Evolutionary conservation across 2,797 vertebrate genomes (phyloP), one percentile per base, ranked within the genome.

Genomic region (Catharus ustulatus): DNA sequence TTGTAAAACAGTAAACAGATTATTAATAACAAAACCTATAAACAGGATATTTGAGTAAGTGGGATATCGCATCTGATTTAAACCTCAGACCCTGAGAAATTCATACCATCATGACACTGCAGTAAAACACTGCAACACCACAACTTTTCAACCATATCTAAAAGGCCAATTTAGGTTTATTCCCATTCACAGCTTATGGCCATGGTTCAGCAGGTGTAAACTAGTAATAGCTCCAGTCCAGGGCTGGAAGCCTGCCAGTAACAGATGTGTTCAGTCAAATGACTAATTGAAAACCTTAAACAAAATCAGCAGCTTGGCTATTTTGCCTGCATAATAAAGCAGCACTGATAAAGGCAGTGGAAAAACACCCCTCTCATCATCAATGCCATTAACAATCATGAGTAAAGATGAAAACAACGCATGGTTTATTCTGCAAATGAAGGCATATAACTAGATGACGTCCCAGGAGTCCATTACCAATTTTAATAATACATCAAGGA

Each of bases 401-500:
- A 99, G 99, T 98, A 98, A 98, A 99, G 99, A 99, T 99, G 99
- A 99, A 99, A 99, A 99, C 99, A 99, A 99, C 99, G 98, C 98
- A 98, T 98, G 99, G 99, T 99, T 99, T 99, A 99, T 99, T 99
- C 99, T 98, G 99, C 99, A 99, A 99, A 99, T 99, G 99, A 99
- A 99, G 99, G 99, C 99, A 98, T 98, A 99, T 99, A 99, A 99
- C 99, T 98, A 99, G 99, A 99, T 98, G 98, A 98, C 94, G 98
- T 99, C 99, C 99, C 99, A 97, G 97, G 99, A 99, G 99, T 98
- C 99, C 99, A 99, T 99, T 99, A 99, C 98, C 99, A 99, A 98
- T 99, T 99, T 99, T 99, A 99, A 99, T 99, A 99, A 99, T 99
- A 99, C 99, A 99, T 99, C 99, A 99, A 99, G 99, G 98, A 99